Evolutionary conservation across 2,113 vertebrate species (phyloP).

Genomic region (Otolemur garnettii): DNA sequence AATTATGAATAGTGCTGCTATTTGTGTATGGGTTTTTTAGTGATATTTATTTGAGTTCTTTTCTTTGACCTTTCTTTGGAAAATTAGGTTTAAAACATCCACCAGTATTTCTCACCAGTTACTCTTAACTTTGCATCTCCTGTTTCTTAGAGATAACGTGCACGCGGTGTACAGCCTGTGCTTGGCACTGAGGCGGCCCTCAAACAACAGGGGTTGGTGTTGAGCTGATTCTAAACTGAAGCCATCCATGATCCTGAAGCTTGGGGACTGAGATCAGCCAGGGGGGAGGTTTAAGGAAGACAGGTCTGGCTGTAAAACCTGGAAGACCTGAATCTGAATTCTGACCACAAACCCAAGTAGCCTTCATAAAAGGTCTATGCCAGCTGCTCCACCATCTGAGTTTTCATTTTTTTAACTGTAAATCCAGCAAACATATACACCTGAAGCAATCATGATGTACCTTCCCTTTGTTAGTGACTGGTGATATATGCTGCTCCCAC

Average conservation of each 20-base stretch:
- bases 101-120: not conserved
- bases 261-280: not conserved
- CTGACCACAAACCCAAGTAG: not conserved
- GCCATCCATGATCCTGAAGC: not conserved
- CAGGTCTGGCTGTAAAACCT: not conserved
- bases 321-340: not conserved
- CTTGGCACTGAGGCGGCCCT: not conserved
- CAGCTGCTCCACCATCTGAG: not conserved
- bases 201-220: not conserved
- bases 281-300: not conserved
- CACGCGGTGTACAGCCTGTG: too few relatives aligned
- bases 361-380: not conserved
- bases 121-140: not conserved
- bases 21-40: not conserved
- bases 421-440: not conserved
- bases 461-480: not conserved
- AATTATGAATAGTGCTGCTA: not conserved
- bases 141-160: not conserved
- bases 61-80: constrained; percentile 8
- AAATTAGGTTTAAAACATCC: not conserved
- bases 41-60: not conserved
- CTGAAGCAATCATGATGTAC: not conserved
- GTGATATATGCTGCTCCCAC: too few relatives aligned
- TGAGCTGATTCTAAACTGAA: not conserved
- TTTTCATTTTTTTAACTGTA: not conserved